Evolutionary conservation across 2,797 vertebrate species (phyloP).

Genomic region (Pangasius larnaudii): DNA sequence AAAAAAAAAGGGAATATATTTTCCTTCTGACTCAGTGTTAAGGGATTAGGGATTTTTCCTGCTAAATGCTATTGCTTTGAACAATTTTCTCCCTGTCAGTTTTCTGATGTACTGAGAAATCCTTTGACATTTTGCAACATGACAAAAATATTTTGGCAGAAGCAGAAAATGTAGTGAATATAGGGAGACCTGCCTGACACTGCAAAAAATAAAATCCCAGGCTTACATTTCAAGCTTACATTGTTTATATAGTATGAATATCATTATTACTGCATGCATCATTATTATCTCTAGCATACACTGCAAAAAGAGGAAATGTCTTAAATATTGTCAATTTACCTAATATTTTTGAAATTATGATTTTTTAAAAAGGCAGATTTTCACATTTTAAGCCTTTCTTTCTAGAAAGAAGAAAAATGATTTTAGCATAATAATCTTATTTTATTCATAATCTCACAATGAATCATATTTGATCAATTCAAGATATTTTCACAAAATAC

Average conservation of each 20-base stretch:
- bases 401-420: background rate
- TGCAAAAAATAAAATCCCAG: background rate
- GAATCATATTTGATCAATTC: background rate
- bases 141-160: background rate
- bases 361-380: background rate
- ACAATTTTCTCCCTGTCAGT: constrained; percentile 27
- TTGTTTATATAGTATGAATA: background rate
- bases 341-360: background rate
- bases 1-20: constrained; percentile 5
- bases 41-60: constrained; percentile 8
- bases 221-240: background rate
- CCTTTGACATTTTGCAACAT: constrained; percentile 32
- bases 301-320: background rate
- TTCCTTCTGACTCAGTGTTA: constrained; percentile 32
- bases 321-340: background rate
- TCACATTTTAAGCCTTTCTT: background rate
- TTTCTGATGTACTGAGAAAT: constrained; percentile 32
- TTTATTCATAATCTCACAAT: background rate
- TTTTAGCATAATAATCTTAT: background rate
- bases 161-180: background rate
- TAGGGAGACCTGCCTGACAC: background rate
- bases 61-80: background rate
- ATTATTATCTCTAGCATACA: background rate
- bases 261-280: background rate
- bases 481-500: background rate